A percentile compares a stretch with the other conserved stretches of the same genome.
These are phyloP conservation scores for Speoplatyrhinus poulsoni DNA, from an alignment of 2,113 vertebrate species.

Conservation along the genomic window DNA sequence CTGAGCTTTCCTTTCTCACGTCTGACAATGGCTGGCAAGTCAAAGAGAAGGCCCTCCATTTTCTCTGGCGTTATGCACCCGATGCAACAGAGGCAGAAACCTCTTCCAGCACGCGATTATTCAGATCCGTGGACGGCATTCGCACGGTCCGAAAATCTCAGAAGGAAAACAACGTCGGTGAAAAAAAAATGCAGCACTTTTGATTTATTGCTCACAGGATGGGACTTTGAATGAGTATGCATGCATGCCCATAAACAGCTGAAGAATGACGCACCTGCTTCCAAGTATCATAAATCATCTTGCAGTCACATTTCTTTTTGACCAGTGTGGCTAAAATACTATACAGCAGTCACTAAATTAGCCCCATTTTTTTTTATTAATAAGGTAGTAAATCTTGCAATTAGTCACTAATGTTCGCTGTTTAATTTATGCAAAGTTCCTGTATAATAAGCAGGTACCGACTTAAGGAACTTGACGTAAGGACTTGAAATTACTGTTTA, in stretches of 20 bases:
- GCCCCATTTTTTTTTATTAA: not conserved
- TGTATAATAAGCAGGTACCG: too few species aligned
- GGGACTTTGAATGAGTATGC: conserved; percentile 32
- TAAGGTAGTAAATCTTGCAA: too few species aligned
- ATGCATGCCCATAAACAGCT: conserved; percentile 22
- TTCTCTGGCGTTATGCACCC: conserved; percentile 28
- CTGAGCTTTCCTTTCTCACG: conserved; percentile 13
- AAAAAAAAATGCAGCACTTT: conserved; percentile 32
- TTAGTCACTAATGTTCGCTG: too few species aligned
- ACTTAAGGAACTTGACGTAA: too few species aligned
- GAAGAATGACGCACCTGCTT: conserved; percentile 41
- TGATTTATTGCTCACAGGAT: conserved; percentile 47
- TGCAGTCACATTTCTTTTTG: conserved; percentile 19
- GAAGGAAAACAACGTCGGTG: conserved; percentile 28
- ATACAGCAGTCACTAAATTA: conserved; percentile 4
- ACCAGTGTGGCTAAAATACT: conserved; percentile 10
- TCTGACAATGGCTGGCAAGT: conserved; percentile 27
- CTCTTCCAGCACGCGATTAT: conserved; percentile 17
- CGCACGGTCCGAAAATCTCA: conserved; percentile 2
- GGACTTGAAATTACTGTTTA: too few species aligned
- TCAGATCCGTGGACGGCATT: conserved; percentile 28
- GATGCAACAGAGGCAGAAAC: conserved; percentile 8
- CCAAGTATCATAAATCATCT: conserved; percentile 46
- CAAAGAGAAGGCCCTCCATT: conserved; percentile 49
- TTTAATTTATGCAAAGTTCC: too few species aligned